A percentile compares a stretch with the other conserved stretches of the same genome.
These are phyloP conservation scores for Ammodytes marinus DNA, from an alignment of 2,113 vertebrate genomes.

Conservation along the genomic window DNA sequence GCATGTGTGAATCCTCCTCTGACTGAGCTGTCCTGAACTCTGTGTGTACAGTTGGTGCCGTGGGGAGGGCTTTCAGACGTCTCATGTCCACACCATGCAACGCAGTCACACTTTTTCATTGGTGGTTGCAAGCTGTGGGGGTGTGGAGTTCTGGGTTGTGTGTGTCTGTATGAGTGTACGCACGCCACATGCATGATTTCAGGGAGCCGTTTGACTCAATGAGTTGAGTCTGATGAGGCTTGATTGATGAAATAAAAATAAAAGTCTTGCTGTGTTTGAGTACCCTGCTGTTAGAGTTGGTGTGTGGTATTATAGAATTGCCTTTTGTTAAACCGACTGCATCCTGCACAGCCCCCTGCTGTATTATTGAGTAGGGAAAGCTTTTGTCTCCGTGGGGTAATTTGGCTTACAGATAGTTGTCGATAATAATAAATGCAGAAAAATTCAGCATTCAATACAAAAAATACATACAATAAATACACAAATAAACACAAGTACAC, in stretches of 20 bases:
- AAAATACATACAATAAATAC: background rate
- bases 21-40: slow-evolving; percentile 75
- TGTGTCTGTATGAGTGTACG: background rate
- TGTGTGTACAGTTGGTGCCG: slow-evolving; percentile 60
- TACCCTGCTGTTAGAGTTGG: slow-evolving; percentile 49
- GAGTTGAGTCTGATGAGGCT: slow-evolving; percentile 55
- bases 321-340: slow-evolving; percentile 42
- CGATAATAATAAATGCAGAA: slow-evolving; percentile 3
- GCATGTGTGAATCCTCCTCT: slow-evolving; percentile 42
- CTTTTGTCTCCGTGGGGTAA: background rate
- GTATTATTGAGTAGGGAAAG: background rate
- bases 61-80: slow-evolving; percentile 60
- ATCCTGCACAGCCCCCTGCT: slow-evolving; percentile 25
- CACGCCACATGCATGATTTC: background rate
- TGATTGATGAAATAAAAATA: slow-evolving; percentile 54
- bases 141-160: slow-evolving; percentile 37
- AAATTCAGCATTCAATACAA: background rate
- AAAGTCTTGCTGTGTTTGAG: slow-evolving; percentile 9
- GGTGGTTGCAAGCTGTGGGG: slow-evolving; percentile 43
- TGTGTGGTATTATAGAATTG: slow-evolving; percentile 48
- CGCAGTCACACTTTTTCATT: slow-evolving; percentile 44
- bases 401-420: background rate
- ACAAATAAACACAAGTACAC: background rate
- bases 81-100: slow-evolving; percentile 44
- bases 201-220: slow-evolving; percentile 15